phyloP scores from a whole-genome alignment of 2,113 vertebrate genomes.

The Sylvicapra grimmia region DNA sequence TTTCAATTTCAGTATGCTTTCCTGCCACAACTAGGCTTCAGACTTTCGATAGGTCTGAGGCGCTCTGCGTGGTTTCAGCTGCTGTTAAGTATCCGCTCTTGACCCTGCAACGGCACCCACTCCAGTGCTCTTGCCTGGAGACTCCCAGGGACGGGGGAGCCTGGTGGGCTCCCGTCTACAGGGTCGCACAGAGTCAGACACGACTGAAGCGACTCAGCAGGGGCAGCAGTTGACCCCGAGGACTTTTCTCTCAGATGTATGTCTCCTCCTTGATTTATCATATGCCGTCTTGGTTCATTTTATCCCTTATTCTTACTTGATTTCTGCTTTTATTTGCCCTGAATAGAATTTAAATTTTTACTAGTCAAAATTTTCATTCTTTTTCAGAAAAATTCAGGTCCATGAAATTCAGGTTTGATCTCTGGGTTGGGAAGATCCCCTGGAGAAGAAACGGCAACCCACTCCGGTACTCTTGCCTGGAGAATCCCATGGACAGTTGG shows the following conservation, averaged over 20 bases:
- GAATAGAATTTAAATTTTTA: neutral
- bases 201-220: too few species aligned
- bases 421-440: neutral
- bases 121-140: too few species aligned
- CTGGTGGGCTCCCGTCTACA: too few species aligned
- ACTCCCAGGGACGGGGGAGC: too few species aligned
- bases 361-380: neutral
- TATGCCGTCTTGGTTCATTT: neutral
- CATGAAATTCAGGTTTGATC: neutral
- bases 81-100: neutral
- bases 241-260: neutral
- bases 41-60: neutral
- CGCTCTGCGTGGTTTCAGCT: rapidly evolving
- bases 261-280: too few species aligned
- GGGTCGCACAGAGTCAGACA: too few species aligned
- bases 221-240: too few species aligned
- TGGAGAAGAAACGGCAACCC: neutral
- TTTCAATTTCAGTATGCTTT: neutral
- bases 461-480: neutral
- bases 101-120: too few species aligned
- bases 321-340: neutral
- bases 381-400: neutral
- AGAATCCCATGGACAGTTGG: neutral
- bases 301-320: neutral
- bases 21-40: neutral